Evolutionary conservation across 2,888 invertebrate genomes (phyloP).

Genomic region (Drosophila lacicola): DNA sequence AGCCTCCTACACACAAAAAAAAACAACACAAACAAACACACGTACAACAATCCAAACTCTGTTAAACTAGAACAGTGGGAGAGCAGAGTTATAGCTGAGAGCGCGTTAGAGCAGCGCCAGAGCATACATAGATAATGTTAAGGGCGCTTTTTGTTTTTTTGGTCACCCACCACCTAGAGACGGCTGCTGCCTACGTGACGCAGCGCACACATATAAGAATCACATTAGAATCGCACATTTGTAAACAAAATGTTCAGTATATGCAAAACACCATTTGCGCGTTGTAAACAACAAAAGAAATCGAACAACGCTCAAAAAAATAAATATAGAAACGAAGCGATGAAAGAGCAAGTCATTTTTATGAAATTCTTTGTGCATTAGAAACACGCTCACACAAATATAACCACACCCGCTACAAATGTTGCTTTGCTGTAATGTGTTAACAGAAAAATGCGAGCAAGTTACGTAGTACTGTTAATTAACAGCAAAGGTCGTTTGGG

Average conservation of each 20-base stretch:
- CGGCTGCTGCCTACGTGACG: slow-evolving; percentile 65
- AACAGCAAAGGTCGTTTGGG: slow-evolving; percentile 7
- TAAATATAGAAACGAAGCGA: too few relatives aligned
- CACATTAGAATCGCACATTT: slow-evolving; percentile 46
- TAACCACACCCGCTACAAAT: slow-evolving; percentile 9
- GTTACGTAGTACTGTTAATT: slow-evolving; percentile 1
- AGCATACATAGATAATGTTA: slow-evolving; percentile 52
- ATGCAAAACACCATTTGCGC: slow-evolving; percentile 25
- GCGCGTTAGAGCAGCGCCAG: slow-evolving; percentile 22
- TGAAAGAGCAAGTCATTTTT: not conserved
- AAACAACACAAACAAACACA: slow-evolving; percentile 10
- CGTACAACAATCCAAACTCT: slow-evolving; percentile 12
- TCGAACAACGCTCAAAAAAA: not conserved
- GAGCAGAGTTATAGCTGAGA: slow-evolving; percentile 2
- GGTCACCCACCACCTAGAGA: slow-evolving; percentile 12
- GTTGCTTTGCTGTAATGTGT: slow-evolving; percentile 17
- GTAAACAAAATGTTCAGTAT: slow-evolving; percentile 41
- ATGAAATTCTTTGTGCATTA: slow-evolving; percentile 6
- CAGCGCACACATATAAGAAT: slow-evolving; percentile 51
- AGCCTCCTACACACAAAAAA: slow-evolving; percentile 28
- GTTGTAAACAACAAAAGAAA: slow-evolving; percentile 28
- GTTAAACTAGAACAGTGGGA: slow-evolving; percentile 28
- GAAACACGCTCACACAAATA: not conserved
- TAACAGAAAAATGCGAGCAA: not conserved
- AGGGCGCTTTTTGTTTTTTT: slow-evolving; percentile 41